Evolutionary conservation across 2,888 invertebrate species (phyloP), one percentile per base, ranked within the genome.

Genomic region (Ernsta delagoae): DNA sequence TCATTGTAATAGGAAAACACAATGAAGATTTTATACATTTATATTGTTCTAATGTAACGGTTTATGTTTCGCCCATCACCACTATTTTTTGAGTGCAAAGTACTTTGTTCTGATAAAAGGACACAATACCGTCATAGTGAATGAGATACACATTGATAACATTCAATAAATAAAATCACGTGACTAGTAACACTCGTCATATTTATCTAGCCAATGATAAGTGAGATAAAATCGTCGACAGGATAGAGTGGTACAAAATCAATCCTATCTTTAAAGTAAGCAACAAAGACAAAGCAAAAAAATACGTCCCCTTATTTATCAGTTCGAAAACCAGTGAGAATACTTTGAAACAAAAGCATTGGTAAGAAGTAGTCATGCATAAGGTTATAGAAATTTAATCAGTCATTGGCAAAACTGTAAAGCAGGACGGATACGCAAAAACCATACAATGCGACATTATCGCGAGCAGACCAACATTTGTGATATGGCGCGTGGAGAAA

Each of bases 361-460:
- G 2, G 16, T 54, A 54, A 54, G 53, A n/a, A 36, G 56, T 7
- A 36, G 6, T 57, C 6, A 12, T 57, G 36, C 56, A n/a, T 31
- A 6, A 3, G 56, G n/a, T 24, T 34, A 57, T 36, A 36, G 36
- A 36, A 12, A 43, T 59, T 34, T 59, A 48, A 59, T 64, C 64
- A 65, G 65, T 59, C 57, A 48, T 57, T 65, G 45, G 65, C 45
- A 57, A 64, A 41, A 57, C 65, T 48, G 56, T 34, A 50, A 56
- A n/a, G 56, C 34, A 54, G 12, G 7, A 36, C 57, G 43, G 65
- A 65, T n/a, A 65, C 57, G 57, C 65, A 48, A 65, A 65, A 65
- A 57, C n/a, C 11, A 45, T 34, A 65, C 64, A 57, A 57, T 65
- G 57, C 57, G 36, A 31, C 45, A 36, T 65, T 65, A 65, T 65